Conservation (phyloP, 2,888 invertebrate genomes). For the Drepana falcataria region DNA sequence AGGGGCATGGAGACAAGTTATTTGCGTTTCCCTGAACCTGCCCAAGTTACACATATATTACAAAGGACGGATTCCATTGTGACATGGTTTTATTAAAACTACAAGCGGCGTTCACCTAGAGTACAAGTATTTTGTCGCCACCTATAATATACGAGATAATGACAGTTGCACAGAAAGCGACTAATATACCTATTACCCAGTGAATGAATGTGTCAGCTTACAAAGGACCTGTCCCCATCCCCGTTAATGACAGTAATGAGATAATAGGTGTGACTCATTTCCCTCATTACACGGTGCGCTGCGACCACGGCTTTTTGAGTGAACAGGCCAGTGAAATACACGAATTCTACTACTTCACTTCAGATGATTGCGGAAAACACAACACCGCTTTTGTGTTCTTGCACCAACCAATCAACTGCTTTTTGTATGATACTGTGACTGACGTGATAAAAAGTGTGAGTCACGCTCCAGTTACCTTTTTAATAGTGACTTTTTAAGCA, state of each 20-base stretch:
- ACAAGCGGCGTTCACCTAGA: too few relatives aligned
- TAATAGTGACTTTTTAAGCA: too few relatives aligned
- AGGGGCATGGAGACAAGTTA: too few relatives aligned
- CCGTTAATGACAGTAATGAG: conserved; percentile 6
- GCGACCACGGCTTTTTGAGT: conserved; percentile 13
- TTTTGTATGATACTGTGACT: background rate
- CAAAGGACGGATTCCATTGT: too few relatives aligned
- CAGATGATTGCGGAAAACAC: background rate
- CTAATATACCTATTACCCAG: background rate
- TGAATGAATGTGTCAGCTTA: background rate
- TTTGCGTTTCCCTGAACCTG: too few relatives aligned
- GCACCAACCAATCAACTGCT: background rate
- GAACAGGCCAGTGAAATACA: background rate
- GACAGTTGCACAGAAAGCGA: background rate
- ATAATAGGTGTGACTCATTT: conserved; percentile 16
- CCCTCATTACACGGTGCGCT: conserved; percentile 18
- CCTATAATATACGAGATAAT: background rate
- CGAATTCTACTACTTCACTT: background rate
- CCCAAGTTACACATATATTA: too few relatives aligned
- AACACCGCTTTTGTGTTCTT: background rate
- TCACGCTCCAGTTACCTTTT: too few relatives aligned
- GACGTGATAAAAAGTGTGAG: too few relatives aligned
- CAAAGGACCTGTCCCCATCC: conserved; percentile 2
- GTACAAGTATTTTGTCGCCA: too few relatives aligned
- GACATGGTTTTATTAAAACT: too few relatives aligned